Conservation (phyloP, 2,113 vertebrate species). For the Athene cunicularia region DNA sequence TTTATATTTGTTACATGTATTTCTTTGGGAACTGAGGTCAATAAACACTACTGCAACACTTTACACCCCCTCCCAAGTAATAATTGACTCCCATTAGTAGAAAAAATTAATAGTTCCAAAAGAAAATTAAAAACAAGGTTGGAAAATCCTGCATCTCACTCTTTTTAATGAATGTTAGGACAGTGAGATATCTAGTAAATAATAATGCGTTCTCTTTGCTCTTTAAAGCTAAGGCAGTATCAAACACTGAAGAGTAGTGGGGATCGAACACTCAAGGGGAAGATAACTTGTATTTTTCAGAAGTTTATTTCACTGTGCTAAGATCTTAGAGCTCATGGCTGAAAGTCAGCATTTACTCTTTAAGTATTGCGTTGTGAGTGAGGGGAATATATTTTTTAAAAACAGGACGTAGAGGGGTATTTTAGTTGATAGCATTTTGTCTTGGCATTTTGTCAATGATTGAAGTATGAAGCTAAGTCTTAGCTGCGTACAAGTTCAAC, state of each 20-base stretch:
- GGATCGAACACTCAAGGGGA: background rate
- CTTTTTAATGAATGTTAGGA: background rate
- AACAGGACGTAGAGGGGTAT: background rate
- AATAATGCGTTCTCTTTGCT: conserved; percentile 1
- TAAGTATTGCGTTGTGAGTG: background rate
- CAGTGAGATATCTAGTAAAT: background rate
- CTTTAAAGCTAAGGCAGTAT: background rate
- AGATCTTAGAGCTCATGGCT: background rate
- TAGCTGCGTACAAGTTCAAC: background rate
- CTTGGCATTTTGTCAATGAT: background rate
- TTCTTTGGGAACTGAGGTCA: background rate
- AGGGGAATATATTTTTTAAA: background rate
- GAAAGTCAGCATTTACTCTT: background rate
- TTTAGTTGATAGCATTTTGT: background rate
- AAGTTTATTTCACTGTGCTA: background rate
- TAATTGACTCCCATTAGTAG: background rate
- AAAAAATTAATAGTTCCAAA: background rate
- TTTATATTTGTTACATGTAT: background rate
- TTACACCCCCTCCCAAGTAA: background rate
- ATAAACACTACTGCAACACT: background rate
- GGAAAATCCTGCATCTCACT: background rate
- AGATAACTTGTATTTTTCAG: background rate
- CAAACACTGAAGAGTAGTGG: background rate
- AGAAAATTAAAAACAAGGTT: background rate
- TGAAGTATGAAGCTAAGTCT: background rate